A percentile compares a stretch with the other conserved stretches of the same genome.
Conservation (phyloP, 1,140 invertebrate species). For the Mamestra configurata region DNA sequence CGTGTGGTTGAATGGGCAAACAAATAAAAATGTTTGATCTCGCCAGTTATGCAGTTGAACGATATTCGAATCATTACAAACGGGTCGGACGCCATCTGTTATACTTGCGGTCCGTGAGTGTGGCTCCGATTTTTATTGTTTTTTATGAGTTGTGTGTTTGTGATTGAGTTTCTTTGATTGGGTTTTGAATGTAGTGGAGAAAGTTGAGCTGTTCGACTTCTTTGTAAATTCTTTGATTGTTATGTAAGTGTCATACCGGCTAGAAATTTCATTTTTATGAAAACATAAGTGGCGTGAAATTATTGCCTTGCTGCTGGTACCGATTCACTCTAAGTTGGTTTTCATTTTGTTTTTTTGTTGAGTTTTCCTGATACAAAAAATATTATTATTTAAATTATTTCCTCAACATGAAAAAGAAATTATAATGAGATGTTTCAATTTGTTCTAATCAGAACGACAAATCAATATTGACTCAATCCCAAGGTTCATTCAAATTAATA, state of each 20-base stretch:
- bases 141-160: constrained; percentile 46
- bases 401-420: neutral
- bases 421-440: neutral
- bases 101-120: constrained; percentile 14
- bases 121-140: constrained; percentile 44
- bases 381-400: too few relatives aligned
- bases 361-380: too few relatives aligned
- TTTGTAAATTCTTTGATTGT: neutral
- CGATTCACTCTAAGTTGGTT: too few relatives aligned
- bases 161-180: constrained; percentile 38
- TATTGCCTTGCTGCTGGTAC: too few relatives aligned
- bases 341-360: too few relatives aligned
- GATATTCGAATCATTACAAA: constrained; percentile 81
- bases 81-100: constrained; percentile 53
- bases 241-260: too few relatives aligned
- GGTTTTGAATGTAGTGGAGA: neutral
- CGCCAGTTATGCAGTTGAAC: constrained; percentile 75
- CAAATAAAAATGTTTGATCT: constrained; percentile 86
- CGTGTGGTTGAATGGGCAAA: constrained; percentile 80
- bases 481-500: constrained; percentile 7
- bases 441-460: neutral
- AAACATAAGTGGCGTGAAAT: too few relatives aligned
- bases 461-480: neutral
- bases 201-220: neutral
- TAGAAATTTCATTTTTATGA: too few relatives aligned